phyloP scores from a whole-genome alignment of 23 tunicate species.

The Oikopleura albicans region DNA sequence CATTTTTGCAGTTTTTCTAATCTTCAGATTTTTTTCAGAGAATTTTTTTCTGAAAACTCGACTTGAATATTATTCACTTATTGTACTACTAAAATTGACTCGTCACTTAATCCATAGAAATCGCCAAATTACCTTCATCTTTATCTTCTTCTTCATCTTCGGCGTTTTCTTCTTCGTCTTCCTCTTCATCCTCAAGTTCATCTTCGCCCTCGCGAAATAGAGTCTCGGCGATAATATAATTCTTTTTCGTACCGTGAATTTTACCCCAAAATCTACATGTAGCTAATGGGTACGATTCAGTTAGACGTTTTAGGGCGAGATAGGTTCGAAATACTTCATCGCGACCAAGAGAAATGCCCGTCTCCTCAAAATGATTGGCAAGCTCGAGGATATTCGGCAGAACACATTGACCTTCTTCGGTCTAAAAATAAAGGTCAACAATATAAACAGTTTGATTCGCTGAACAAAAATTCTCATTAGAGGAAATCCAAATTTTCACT shows the following conservation, averaged over 20 bases:
- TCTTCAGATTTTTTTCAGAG: too few relatives aligned
- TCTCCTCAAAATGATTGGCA: conserved; percentile 60
- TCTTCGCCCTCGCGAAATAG: conserved; percentile 93
- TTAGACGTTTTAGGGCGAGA: conserved; percentile 66
- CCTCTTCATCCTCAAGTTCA: conserved; percentile 82
- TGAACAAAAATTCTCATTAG: too few relatives aligned
- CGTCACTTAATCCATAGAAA: too few relatives aligned
- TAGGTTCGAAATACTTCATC: conserved; percentile 68
- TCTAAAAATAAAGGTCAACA: too few relatives aligned
- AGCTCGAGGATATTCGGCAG: conserved; percentile 81
- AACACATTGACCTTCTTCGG: conserved; percentile 69
- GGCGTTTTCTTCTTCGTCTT: conserved; percentile 15
- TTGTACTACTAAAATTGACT: too few relatives aligned
- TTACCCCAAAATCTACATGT: conserved; percentile 93
- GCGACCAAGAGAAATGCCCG: conserved; percentile 65
- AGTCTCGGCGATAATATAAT: conserved; percentile 69
- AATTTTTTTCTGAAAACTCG: too few relatives aligned
- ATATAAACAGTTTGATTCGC: too few relatives aligned
- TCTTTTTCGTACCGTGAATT: conserved; percentile 58
- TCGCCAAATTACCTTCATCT: conserved; percentile 65
- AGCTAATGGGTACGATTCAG: conserved; percentile 79
- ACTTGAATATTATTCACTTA: too few relatives aligned
- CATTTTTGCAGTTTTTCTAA: too few relatives aligned
- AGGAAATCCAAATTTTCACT: too few relatives aligned
- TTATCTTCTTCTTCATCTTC: conserved; percentile 76